A percentile compares a stretch with the other conserved stretches of the same genome.
These are phyloP conservation scores for Pseudococcus viburni DNA, from an alignment of 2,888 invertebrate species.

Conservation along the genomic window DNA sequence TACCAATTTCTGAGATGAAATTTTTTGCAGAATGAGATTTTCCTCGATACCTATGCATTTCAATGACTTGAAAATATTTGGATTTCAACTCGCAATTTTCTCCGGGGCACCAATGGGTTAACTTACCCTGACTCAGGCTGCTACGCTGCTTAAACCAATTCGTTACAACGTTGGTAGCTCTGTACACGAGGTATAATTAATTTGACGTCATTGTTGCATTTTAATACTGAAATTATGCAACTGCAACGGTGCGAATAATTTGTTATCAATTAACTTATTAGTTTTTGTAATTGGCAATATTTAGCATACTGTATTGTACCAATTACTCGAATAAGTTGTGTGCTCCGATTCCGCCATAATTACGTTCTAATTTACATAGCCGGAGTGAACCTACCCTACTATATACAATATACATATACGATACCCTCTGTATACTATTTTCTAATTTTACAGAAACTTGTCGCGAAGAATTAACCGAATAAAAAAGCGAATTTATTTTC, in stretches of 20 bases:
- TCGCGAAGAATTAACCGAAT: slow-evolving; percentile 51
- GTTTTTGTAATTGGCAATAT: slow-evolving; percentile 47
- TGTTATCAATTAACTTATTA: slow-evolving; percentile 43
- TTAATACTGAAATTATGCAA: background rate
- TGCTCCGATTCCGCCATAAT: background rate
- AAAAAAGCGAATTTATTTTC: slow-evolving; percentile 53
- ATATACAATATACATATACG: background rate
- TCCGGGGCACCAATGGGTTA: background rate
- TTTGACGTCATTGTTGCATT: slow-evolving; percentile 35
- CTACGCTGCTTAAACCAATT: background rate
- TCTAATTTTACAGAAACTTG: slow-evolving; percentile 32
- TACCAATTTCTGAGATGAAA: too few relatives aligned
- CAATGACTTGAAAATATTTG: too few relatives aligned
- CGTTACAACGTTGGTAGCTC: background rate
- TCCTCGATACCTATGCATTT: too few relatives aligned
- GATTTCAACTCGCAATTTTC: too few relatives aligned
- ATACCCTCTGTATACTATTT: background rate
- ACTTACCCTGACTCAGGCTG: background rate
- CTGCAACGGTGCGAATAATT: background rate
- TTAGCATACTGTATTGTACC: background rate
- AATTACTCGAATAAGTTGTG: background rate
- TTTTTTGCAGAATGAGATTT: too few relatives aligned
- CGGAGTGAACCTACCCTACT: background rate
- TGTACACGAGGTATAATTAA: background rate
- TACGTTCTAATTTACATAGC: slow-evolving; percentile 29